Evolutionary conservation across 2,797 vertebrate species (phyloP).

Genomic region (Ctenochaetus hawaiiensis): DNA sequence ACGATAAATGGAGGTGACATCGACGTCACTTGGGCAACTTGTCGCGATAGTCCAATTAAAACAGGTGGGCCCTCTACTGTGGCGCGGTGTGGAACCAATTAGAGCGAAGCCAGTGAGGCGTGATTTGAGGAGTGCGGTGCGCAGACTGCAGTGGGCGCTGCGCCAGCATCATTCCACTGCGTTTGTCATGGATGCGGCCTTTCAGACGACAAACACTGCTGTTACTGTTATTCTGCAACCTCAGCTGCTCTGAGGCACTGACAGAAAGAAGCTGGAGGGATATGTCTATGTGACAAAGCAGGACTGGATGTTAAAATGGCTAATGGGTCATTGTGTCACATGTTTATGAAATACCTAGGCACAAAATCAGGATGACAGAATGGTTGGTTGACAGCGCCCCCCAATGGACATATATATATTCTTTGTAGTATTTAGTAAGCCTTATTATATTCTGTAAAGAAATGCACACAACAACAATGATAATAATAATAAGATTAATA

Average conservation of each 20-base stretch:
- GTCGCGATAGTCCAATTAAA: conserved; percentile 68
- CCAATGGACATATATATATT: conserved; percentile 17
- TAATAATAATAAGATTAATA: background rate
- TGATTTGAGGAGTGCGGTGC: conserved; percentile 38
- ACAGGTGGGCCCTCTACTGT: conserved; percentile 55
- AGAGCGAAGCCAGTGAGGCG: conserved; percentile 44
- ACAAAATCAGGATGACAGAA: background rate
- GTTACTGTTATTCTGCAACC: background rate
- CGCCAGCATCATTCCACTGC: conserved; percentile 48
- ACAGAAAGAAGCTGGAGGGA: too few relatives aligned
- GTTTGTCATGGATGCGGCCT: conserved; percentile 40
- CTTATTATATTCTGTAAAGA: background rate
- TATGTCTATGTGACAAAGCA: background rate
- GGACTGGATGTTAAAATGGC: conserved; percentile 12
- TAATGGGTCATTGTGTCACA: conserved; percentile 21
- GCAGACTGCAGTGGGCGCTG: conserved; percentile 65
- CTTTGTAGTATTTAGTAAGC: background rate
- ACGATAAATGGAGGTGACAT: conserved; percentile 4
- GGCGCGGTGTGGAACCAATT: conserved; percentile 54
- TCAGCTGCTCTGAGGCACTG: background rate
- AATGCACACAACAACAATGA: too few relatives aligned
- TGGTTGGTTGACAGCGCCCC: conserved; percentile 56
- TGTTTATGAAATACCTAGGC: conserved; percentile 40
- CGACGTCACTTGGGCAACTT: conserved; percentile 54
- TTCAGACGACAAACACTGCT: background rate